Conservation (phyloP, 2,797 vertebrate genomes). For the Arremon brunneinucha region DNA sequence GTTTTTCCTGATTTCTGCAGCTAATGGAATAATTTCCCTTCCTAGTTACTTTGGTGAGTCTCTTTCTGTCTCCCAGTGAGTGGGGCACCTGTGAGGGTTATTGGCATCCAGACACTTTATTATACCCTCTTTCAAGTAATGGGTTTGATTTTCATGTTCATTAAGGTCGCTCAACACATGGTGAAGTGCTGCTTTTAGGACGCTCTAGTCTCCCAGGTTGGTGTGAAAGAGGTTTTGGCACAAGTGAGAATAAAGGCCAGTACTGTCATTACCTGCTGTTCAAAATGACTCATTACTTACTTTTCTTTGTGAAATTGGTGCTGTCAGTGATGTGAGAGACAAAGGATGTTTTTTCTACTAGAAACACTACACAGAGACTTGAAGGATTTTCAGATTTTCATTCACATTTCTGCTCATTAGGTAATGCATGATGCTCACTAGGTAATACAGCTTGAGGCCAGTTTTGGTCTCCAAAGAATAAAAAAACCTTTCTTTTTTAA, state of each 20-base stretch:
- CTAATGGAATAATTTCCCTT: slow-evolving; percentile 25
- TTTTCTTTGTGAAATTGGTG: slow-evolving; percentile 25
- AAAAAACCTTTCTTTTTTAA: background rate
- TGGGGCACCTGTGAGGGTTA: background rate
- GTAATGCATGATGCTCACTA: background rate
- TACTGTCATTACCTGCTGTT: slow-evolving; percentile 4
- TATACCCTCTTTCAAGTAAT: background rate
- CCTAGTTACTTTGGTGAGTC: background rate
- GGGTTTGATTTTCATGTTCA: slow-evolving; percentile 37
- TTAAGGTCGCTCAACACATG: background rate
- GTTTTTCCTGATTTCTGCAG: background rate
- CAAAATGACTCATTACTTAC: background rate
- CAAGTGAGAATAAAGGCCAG: background rate
- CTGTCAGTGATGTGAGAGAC: background rate
- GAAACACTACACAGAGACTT: background rate
- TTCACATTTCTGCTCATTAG: background rate
- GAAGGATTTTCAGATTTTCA: background rate
- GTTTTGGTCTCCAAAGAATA: background rate
- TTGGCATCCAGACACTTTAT: background rate
- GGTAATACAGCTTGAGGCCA: background rate
- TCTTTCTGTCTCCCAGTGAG: background rate
- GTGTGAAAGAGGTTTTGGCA: background rate
- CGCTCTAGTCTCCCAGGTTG: background rate
- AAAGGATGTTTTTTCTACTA: background rate
- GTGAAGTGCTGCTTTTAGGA: slow-evolving; percentile 31